Percentiles rank a stretch among this genome's conserved stretches.
Evolutionary conservation across 2,888 invertebrate genomes (phyloP).

Genomic region (Crepidodera aurea): DNA sequence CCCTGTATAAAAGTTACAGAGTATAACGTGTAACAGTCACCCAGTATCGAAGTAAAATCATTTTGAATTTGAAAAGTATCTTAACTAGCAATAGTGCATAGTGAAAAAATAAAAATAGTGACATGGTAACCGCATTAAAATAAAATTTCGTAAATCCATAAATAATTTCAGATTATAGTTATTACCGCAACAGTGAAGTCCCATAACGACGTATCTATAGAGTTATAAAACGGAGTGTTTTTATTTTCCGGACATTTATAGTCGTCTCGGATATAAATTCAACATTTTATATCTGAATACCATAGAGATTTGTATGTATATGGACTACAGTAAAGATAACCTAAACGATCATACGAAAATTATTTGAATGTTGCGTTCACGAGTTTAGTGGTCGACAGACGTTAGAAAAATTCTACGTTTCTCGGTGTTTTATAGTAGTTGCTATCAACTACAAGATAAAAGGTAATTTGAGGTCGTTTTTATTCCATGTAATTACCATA

Average conservation of each 20-base stretch:
- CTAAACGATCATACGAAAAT: slow-evolving; percentile 31
- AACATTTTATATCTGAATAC: slow-evolving; percentile 34
- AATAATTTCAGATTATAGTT: slow-evolving; percentile 32
- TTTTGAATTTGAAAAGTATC: no score
- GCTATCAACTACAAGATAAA: slow-evolving; percentile 3
- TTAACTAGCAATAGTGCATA: no score
- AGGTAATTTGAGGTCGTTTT: not conserved
- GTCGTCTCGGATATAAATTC: slow-evolving; percentile 33
- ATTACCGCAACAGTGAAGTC: slow-evolving; percentile 27
- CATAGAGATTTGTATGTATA: slow-evolving; percentile 29
- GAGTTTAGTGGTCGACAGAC: slow-evolving; percentile 5
- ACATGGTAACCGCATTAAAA: not conserved
- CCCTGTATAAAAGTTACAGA: no score
- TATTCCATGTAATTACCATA: not conserved
- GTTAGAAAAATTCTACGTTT: slow-evolving; percentile 15
- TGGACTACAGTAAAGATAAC: slow-evolving; percentile 29
- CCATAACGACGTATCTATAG: slow-evolving; percentile 31
- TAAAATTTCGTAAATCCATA: slow-evolving; percentile 25
- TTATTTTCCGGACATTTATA: slow-evolving; percentile 37
- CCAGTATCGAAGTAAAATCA: no score
- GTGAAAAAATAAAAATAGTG: no score
- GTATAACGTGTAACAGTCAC: no score
- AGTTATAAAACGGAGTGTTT: slow-evolving; percentile 37
- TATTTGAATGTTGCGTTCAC: slow-evolving; percentile 29
- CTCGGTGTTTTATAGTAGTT: slow-evolving; percentile 9